Evolutionary conservation across 2,888 invertebrate genomes (phyloP).

Genomic region (Eupithecia vulgata): DNA sequence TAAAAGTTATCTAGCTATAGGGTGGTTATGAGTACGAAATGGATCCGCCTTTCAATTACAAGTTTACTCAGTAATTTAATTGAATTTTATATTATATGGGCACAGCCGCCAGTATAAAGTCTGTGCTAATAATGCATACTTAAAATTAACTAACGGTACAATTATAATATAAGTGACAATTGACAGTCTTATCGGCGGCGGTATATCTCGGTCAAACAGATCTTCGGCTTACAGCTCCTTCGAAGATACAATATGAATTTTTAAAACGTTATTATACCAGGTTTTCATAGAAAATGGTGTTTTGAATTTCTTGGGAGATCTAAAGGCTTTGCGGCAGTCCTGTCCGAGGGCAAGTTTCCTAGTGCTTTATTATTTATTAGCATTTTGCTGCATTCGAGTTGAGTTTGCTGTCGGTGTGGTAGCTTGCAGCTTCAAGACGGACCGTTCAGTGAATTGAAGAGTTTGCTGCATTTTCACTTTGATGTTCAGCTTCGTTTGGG

Average conservation of each 20-base stretch:
- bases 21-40: background rate
- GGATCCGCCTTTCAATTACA: background rate
- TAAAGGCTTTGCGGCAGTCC: slow-evolving; percentile 39
- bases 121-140: too few relatives aligned
- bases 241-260: slow-evolving; percentile 10
- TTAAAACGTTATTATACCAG: slow-evolving; percentile 18
- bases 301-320: slow-evolving; percentile 36
- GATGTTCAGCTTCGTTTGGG: slow-evolving; percentile 16
- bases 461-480: slow-evolving; percentile 31
- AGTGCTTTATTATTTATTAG: slow-evolving; percentile 37
- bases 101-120: too few relatives aligned
- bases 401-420: slow-evolving; percentile 27
- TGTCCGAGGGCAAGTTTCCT: slow-evolving; percentile 36
- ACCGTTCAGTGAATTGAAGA: slow-evolving; percentile 33
- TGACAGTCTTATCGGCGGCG: too few relatives aligned
- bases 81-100: too few relatives aligned
- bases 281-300: slow-evolving; percentile 28
- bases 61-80: background rate
- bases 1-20: background rate
- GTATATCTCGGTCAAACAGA: slow-evolving; percentile 13
- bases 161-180: too few relatives aligned
- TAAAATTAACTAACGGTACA: too few relatives aligned
- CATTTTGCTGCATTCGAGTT: slow-evolving; percentile 34
- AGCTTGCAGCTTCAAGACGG: slow-evolving; percentile 30
- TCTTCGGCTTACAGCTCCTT: background rate